Evolutionary conservation across 2,797 vertebrate genomes (phyloP).

Genomic region (Heteromormyrus szaboi): DNA sequence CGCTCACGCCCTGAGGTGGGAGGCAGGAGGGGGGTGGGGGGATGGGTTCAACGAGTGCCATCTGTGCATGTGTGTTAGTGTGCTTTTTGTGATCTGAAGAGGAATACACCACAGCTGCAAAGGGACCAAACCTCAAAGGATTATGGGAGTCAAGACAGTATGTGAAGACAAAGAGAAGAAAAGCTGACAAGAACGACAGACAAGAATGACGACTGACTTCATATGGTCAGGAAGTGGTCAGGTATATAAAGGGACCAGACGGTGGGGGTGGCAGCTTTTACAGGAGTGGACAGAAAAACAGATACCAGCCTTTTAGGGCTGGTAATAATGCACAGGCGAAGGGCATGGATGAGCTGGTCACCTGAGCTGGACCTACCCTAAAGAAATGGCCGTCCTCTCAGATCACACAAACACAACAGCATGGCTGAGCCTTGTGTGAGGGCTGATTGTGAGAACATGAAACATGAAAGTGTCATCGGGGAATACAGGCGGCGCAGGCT

Average conservation of each 20-base stretch:
- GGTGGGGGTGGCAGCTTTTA: background rate
- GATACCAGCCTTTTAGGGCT: background rate
- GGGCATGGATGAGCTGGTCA: background rate
- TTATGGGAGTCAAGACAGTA: background rate
- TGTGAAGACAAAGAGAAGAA: background rate
- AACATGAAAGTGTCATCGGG: background rate
- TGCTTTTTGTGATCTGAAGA: background rate
- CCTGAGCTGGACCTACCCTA: background rate
- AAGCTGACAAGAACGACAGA: background rate
- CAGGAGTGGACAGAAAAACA: background rate
- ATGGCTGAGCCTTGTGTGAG: background rate
- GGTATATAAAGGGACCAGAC: background rate
- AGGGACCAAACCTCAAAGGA: background rate
- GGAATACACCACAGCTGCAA: background rate
- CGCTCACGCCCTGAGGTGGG: conserved; percentile 89
- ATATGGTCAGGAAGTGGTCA: background rate
- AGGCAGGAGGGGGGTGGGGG: conserved; percentile 22
- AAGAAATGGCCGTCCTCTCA: background rate
- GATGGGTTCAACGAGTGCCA: background rate
- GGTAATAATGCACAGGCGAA: background rate
- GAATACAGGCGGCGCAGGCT: background rate
- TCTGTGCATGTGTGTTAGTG: background rate
- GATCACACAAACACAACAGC: background rate
- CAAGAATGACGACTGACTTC: background rate
- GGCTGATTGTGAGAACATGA: background rate